phyloP scores from a whole-genome alignment of 1,140 invertebrate species.

The Lepeophtheirus salmonis region DNA sequence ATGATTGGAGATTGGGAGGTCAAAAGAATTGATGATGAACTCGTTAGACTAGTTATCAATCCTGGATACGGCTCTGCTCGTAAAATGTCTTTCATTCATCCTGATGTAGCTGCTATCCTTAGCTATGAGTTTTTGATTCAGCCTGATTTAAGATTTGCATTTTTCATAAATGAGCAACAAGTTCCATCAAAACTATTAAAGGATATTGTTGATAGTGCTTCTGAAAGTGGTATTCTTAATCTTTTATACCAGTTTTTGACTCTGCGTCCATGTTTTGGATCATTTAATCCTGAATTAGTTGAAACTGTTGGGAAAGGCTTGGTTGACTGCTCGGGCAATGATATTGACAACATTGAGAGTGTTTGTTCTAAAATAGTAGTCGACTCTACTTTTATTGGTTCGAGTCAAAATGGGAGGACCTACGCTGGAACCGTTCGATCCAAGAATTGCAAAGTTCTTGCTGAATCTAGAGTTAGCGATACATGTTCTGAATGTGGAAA shows the following conservation, averaged over 20 bases:
- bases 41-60: neutral
- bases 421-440: slow-evolving; percentile 18
- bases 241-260: slow-evolving; percentile 13
- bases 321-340: neutral
- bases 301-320: slow-evolving; percentile 10
- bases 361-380: neutral
- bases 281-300: slow-evolving; percentile 9
- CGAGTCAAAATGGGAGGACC: slow-evolving; percentile 13
- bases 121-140: slow-evolving; percentile 9
- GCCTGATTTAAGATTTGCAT: neutral
- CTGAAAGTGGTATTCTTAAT: slow-evolving; percentile 4
- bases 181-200: neutral
- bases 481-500: neutral
- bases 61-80: slow-evolving; percentile 11
- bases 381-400: slow-evolving; percentile 16
- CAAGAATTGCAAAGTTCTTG: slow-evolving; percentile 5
- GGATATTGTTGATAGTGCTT: neutral
- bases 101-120: slow-evolving; percentile 15
- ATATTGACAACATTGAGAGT: neutral
- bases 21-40: neutral
- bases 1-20: slow-evolving; percentile 15
- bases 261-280: slow-evolving; percentile 15
- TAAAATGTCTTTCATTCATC: slow-evolving; percentile 13
- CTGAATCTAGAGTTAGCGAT: slow-evolving; percentile 5
- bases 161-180: slow-evolving; percentile 7